Conservation (phyloP, 2,888 invertebrate species). For the Hirtodrosophila trivittata region DNA sequence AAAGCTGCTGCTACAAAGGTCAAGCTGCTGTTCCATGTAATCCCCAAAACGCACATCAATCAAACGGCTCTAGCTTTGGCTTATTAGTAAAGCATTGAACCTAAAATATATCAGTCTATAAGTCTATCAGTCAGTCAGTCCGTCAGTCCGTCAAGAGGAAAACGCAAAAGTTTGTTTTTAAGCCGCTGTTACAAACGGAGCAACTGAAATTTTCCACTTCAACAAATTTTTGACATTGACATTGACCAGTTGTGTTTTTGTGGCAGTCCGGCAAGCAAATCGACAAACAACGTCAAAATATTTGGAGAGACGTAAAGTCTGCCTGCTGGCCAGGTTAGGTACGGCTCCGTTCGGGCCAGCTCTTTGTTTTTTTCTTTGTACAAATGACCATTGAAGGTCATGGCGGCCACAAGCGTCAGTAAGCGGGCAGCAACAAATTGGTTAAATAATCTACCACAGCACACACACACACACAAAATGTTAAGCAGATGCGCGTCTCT, state of each 20-base stretch:
- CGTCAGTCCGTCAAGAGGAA: slow-evolving; percentile 36
- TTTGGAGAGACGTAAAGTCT: slow-evolving; percentile 66
- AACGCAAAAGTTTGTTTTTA: slow-evolving; percentile 24
- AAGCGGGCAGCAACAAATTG: slow-evolving; percentile 61
- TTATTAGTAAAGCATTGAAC: slow-evolving; percentile 70
- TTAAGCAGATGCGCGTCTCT: slow-evolving; percentile 60
- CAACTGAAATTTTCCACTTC: slow-evolving; percentile 69
- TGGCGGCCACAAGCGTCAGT: slow-evolving; percentile 31
- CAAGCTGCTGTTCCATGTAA: slow-evolving; percentile 54
- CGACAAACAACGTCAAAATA: slow-evolving; percentile 73
- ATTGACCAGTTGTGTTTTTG: slow-evolving; percentile 70
- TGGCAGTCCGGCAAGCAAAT: slow-evolving; percentile 47
- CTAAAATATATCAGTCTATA: slow-evolving; percentile 23
- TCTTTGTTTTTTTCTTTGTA: slow-evolving; percentile 66
- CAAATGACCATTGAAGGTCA: slow-evolving; percentile 77
- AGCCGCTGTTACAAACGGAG: slow-evolving; percentile 47
- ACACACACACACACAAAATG: slow-evolving; percentile 35
- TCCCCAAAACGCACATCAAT: slow-evolving; percentile 72
- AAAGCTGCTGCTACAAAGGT: slow-evolving; percentile 47
- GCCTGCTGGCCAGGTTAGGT: slow-evolving; percentile 23
- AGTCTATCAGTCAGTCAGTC: slow-evolving; percentile 27
- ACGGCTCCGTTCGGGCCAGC: slow-evolving; percentile 39
- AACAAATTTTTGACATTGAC: slow-evolving; percentile 79
- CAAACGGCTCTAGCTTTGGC: slow-evolving; percentile 46
- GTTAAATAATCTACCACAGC: slow-evolving; percentile 59